Conservation (phyloP, 2,797 vertebrate genomes). For the Acanthurus tractus region DNA sequence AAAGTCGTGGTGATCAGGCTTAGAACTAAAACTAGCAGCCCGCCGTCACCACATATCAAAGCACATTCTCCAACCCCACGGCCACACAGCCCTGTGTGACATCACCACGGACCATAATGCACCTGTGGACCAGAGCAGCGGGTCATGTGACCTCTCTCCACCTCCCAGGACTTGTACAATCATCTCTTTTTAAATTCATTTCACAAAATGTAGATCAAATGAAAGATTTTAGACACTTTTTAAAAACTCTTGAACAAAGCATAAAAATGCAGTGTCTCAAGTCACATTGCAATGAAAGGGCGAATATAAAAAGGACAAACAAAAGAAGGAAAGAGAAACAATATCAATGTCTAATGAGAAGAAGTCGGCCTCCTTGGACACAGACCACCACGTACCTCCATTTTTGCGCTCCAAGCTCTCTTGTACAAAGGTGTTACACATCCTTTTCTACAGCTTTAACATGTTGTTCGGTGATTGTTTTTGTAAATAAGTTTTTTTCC, state of each 20-base stretch:
- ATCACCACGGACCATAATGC: conserved; percentile 40
- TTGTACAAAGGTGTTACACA: conserved; percentile 30
- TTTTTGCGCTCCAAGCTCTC: conserved; percentile 51
- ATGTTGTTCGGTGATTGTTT: conserved; percentile 48
- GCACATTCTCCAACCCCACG: conserved; percentile 56
- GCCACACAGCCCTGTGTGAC: conserved; percentile 23
- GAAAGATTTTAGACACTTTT: conserved; percentile 55
- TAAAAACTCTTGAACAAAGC: conserved; percentile 49
- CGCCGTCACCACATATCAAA: conserved; percentile 39
- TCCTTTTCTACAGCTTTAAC: conserved; percentile 33
- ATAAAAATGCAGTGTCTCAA: conserved; percentile 3
- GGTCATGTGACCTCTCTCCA: conserved; percentile 21
- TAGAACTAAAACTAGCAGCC: conserved; percentile 51
- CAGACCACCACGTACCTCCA: conserved; percentile 71
- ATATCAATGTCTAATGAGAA: conserved; percentile 22
- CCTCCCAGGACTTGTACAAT: conserved; percentile 42
- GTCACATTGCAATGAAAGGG: not conserved
- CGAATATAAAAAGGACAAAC: not conserved
- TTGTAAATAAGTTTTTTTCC: conserved; percentile 1
- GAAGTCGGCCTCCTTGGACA: conserved; percentile 41
- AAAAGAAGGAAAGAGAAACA: conserved; percentile 40
- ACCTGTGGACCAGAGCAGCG: conserved; percentile 26
- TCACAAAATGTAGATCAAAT: conserved; percentile 37
- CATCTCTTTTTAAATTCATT: conserved; percentile 52
- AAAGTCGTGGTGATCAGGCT: conserved; percentile 28